phyloP scores from a whole-genome alignment of 2,113 vertebrate genomes.

The Phalacrocorax carbo region DNA sequence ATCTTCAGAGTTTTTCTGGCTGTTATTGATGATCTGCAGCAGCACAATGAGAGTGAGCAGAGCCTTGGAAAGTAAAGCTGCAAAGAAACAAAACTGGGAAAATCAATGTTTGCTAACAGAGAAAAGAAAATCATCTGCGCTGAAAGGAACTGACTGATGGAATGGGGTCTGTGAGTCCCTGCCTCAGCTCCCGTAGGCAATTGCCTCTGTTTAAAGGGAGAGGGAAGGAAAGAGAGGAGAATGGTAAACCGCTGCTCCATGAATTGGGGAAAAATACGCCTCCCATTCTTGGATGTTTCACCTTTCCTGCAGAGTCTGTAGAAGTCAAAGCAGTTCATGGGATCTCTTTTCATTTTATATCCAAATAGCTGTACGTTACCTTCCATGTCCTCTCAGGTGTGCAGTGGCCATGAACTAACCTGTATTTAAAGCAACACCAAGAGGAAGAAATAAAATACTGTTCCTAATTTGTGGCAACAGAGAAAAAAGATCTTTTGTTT shows the following conservation, averaged over 20 bases:
- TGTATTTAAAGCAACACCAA: neutral
- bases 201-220: neutral
- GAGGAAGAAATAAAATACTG: neutral
- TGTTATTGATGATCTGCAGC: slow-evolving; percentile 21
- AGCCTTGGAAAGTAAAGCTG: slow-evolving; percentile 31
- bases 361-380: neutral
- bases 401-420: neutral
- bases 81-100: slow-evolving; percentile 56
- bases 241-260: neutral
- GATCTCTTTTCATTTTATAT: neutral
- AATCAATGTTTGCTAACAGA: slow-evolving; percentile 58
- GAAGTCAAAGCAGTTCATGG: neutral
- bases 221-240: neutral
- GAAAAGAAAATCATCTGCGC: neutral
- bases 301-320: neutral
- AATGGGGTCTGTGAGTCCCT: neutral
- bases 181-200: neutral
- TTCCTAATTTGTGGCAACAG: neutral
- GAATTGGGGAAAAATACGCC: neutral
- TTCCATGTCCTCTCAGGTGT: neutral
- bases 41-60: neutral
- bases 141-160: slow-evolving; percentile 18
- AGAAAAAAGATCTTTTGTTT: neutral
- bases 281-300: neutral
- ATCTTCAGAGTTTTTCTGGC: neutral